Conservation (phyloP, 1,140 invertebrate genomes). For the Gryllus bimaculatus region DNA sequence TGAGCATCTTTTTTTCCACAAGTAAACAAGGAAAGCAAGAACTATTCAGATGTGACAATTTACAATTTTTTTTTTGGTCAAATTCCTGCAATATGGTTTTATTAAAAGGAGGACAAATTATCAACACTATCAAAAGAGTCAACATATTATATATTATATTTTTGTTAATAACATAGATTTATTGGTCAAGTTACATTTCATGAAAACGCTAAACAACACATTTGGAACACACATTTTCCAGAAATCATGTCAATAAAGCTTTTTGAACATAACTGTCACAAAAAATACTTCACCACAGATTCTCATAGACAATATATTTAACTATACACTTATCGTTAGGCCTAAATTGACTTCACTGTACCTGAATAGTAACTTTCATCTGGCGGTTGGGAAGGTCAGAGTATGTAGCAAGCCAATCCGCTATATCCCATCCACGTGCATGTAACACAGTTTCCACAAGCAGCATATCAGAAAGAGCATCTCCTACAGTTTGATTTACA, state of each 20-base stretch:
- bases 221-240: not conserved
- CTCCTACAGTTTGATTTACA: conserved; percentile 93
- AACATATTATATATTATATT: too few species aligned
- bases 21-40: too few species aligned
- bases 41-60: too few species aligned
- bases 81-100: too few species aligned
- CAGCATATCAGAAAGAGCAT: conserved; percentile 92
- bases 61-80: too few species aligned
- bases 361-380: conserved; percentile 75
- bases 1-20: too few species aligned
- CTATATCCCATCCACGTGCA: conserved; percentile 63
- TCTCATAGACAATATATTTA: not conserved
- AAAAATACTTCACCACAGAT: not conserved
- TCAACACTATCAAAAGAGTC: too few species aligned
- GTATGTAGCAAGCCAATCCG: conserved; percentile 74
- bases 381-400: conserved; percentile 79
- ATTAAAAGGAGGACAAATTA: too few species aligned
- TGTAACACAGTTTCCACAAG: conserved; percentile 86
- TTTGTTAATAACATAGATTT: too few species aligned
- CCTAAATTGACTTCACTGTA: conserved; percentile 23
- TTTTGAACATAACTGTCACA: not conserved
- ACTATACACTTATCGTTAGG: too few species aligned
- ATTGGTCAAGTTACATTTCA: too few species aligned
- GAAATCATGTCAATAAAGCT: not conserved
- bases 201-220: too few species aligned